Base-by-base conservation (phyloP, 2,113 vertebrate genomes). In the Pterocles gutturalis region DNA sequence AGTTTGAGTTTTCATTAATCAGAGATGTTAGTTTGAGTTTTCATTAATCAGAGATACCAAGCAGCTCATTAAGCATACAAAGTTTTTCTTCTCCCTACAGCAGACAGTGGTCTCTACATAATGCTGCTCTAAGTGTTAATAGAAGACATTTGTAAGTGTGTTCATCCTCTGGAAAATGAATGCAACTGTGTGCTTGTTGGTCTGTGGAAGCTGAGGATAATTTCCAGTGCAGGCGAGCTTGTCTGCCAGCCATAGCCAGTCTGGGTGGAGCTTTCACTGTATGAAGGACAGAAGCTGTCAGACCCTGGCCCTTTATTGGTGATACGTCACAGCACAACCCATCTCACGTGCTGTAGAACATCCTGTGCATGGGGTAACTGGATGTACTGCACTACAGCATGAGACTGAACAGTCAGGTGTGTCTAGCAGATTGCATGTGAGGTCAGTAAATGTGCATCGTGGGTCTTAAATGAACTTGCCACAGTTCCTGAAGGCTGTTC, bases 381-480 rank as follows among this genome's bases (percentile, higher is more conserved):
- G 29, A n/a, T 31, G 54, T 31, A 16, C 24, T 72, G 17, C 33
- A 49, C 8, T 9, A 28, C 43, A 66, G 51, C 5, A 5, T 12
- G 29, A 64, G 29, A 15, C 33, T 61, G 25, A 1, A 6, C 15
- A 46, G 24, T 17, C 12, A 77, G 34, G n/a, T 29, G 36, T 38
- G 4, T 29, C 34, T 21, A 36, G 28, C 15, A 62, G 48, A 69
- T 18, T 79, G 9, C 38, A 49, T 0, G 0, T 49, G 49, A 88
- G 17, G 64, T 70, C 61, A 82, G 51, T 34, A 66, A 62, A 53
- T 16, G 4, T 33, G 20, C 25, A 16, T 62, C 0, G 0, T 66
- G 78, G 16, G 28, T 90, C 43, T 91, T 62, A 72, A 86, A 82
- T 25, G 5, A 55, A 29, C 14, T 72, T 55, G n/a, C 3, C 0